Base-by-base conservation (phyloP, 2,888 invertebrate species). In the Trichacis sp. region DNA sequence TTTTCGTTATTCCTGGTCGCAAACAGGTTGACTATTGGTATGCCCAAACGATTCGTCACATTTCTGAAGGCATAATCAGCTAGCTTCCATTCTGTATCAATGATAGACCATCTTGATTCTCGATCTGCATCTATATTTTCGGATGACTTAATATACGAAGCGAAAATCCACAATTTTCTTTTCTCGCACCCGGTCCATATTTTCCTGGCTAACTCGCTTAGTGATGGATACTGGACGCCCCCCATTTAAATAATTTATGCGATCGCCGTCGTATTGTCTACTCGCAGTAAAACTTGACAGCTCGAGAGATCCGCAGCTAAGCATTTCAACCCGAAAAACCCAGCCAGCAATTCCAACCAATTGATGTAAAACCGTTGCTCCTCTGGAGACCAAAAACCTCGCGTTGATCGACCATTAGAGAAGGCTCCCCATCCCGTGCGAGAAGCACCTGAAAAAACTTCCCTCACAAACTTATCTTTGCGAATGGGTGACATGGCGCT, bases 261-360 rank as follows among this genome's bases (percentile, higher is more conserved):
- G 15, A 71, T 49, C 1, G 71, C 72, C 4, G 69, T 71, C 6
- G 65, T 71, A 47, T 72, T 72, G n/a, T n/a, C n/a, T n/a, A n/a
- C n/a, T n/a, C n/a, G n/a, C n/a, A n/a, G n/a, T n/a, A n/a, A n/a
- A n/a, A 47, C 61, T 50, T 68, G 60, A 30, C 64, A 64, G 53
- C 70, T 24, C 6, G n/a, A 6, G 15, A 51, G 12, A 6, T 64
- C 55, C 19, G 24, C 38, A 2, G 70, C 71, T 46, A 71, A 72
- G 38, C 66, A n/a, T n/a, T n/a, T n/a, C n/a, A n/a, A n/a, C n/a
- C n/a, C n/a, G n/a, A n/a, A n/a, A n/a, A n/a, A n/a, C n/a, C n/a
- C n/a, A n/a, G n/a, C n/a, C n/a, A n/a, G n/a, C n/a, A n/a, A n/a
- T n/a, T n/a, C n/a, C n/a, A 70, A 42, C 14, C 46, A 46, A 52